phyloP scores from a whole-genome alignment of 2,797 vertebrate genomes.

The Cryptoprocta ferox region DNA sequence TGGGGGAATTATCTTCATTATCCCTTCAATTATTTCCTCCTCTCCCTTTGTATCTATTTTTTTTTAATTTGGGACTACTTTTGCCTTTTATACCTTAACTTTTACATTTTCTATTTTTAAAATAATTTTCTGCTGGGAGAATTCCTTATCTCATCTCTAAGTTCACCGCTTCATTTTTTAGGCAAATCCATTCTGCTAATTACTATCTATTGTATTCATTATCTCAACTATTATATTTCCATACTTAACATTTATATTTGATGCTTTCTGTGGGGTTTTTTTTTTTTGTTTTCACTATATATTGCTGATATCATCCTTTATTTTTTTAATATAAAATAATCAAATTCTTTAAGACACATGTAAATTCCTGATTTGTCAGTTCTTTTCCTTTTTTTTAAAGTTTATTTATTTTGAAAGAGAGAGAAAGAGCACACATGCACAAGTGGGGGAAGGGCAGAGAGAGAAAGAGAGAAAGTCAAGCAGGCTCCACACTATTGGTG shows the following conservation, averaged over 20 bases:
- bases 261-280: not conserved
- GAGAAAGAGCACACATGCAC: too few species aligned
- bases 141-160: not conserved
- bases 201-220: not conserved
- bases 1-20: not conserved
- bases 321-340: not conserved
- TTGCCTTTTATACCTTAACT: conserved; percentile 25
- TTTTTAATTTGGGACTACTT: not conserved
- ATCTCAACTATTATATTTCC: not conserved
- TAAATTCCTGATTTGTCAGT: not conserved
- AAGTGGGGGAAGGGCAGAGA: too few species aligned
- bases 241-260: not conserved
- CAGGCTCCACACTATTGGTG: too few species aligned
- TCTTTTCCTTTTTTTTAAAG: not conserved
- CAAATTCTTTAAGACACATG: not conserved
- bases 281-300: conserved; percentile 22
- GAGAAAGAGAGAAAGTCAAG: too few species aligned
- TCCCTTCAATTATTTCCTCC: conserved; percentile 9
- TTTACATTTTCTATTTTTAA: conserved; percentile 34
- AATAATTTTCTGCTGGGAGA: conserved; percentile 22
- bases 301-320: not conserved
- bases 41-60: not conserved
- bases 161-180: not conserved
- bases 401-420: too few species aligned
- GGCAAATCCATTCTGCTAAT: not conserved